These are phyloP conservation scores for Chydorus sphaericus DNA, from an alignment of 2,888 invertebrate species.

Conservation along the genomic window DNA sequence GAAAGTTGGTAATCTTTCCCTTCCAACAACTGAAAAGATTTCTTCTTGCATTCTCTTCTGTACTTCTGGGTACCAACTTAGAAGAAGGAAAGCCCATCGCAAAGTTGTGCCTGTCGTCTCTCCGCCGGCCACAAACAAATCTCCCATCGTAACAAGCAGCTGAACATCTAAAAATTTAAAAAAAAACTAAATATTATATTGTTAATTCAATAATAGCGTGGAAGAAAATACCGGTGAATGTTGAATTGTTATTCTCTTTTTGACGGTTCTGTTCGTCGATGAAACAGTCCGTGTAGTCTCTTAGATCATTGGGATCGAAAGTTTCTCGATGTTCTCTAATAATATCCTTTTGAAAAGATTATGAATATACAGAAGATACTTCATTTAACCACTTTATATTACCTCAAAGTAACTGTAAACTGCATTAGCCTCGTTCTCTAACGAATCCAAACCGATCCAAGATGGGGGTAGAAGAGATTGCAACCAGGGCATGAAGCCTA, in stretches of 20 bases:
- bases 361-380: neutral
- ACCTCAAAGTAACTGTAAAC: neutral
- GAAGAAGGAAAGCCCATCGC: neutral
- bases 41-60: neutral
- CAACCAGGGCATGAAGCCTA: neutral
- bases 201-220: too few species aligned
- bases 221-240: neutral
- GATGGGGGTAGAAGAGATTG: neutral
- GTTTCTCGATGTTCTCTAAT: neutral
- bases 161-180: neutral
- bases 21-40: conserved; percentile 2
- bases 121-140: conserved; percentile 9
- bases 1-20: neutral
- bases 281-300: conserved; percentile 8
- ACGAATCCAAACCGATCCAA: neutral
- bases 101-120: conserved; percentile 9
- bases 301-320: neutral
- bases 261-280: neutral
- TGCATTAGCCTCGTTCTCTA: neutral
- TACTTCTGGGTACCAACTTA: neutral
- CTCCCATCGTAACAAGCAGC: neutral
- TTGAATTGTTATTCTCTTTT: neutral
- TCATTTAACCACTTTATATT: too few species aligned
- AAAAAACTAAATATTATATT: neutral
- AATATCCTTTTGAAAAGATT: neutral